Percentiles rank a stretch among this genome's conserved stretches.
These are phyloP conservation scores for Pentalonia nigronervosa DNA, from an alignment of 1,140 invertebrate species.

Conservation along the genomic window DNA sequence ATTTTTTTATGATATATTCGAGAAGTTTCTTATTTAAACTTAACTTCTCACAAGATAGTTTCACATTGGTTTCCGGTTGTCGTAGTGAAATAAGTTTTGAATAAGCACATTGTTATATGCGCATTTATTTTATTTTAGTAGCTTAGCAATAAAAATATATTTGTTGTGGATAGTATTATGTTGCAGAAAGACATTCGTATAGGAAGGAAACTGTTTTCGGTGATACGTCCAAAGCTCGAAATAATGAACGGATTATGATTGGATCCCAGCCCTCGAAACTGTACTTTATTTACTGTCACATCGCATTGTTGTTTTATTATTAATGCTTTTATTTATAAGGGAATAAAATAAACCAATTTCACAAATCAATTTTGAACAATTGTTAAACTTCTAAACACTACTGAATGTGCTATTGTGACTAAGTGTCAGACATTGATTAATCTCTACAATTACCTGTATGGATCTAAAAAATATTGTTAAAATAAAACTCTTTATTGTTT, in stretches of 20 bases:
- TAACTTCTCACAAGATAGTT: neutral
- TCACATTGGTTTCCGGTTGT: conserved; percentile 11
- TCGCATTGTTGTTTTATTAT: neutral
- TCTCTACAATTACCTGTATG: neutral
- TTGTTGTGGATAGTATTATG: neutral
- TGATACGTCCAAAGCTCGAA: conserved; percentile 41
- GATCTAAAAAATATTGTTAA: neutral
- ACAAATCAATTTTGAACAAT: conserved; percentile 8
- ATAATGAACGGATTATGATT: conserved; percentile 54
- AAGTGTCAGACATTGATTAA: neutral
- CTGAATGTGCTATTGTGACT: neutral
- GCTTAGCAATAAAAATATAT: conserved; percentile 22
- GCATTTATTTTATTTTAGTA: conserved; percentile 27
- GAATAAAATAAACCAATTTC: conserved; percentile 38
- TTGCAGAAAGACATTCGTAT: conserved; percentile 17
- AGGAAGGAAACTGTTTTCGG: conserved; percentile 31
- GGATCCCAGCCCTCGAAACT: neutral
- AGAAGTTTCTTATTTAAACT: conserved; percentile 16
- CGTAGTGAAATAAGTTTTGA: conserved; percentile 17
- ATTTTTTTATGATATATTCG: conserved; percentile 12
- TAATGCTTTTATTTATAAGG: neutral
- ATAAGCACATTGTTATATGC: conserved; percentile 36
- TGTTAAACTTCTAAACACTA: neutral
- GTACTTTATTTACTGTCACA: conserved; percentile 33
- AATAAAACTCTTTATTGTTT: neutral